Conservation (phyloP, 2,113 vertebrate species). For the Seriola aureovittata region DNA sequence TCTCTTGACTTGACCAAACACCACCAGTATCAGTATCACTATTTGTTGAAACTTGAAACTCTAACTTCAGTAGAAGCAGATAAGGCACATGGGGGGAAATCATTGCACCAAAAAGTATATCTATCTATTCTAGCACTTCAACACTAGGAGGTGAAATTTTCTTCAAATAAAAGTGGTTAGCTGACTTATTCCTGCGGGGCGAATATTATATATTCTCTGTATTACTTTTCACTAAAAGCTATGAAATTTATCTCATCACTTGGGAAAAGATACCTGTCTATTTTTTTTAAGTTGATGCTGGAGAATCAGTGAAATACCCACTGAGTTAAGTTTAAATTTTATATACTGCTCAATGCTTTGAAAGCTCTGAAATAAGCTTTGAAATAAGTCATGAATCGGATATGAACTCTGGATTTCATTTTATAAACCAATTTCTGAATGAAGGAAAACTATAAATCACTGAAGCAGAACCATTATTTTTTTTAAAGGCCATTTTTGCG, state of each 20-base stretch:
- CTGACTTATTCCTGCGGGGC: slow-evolving; percentile 17
- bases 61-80: slow-evolving; percentile 22
- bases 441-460: not conserved
- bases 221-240: slow-evolving; percentile 15
- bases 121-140: slow-evolving; percentile 40
- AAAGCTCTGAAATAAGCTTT: slow-evolving; percentile 16
- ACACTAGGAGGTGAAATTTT: slow-evolving; percentile 15
- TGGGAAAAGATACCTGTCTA: not conserved
- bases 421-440: not conserved
- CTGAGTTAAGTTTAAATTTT: slow-evolving; percentile 18
- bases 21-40: not conserved
- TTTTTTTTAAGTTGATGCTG: not conserved
- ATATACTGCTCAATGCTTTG: slow-evolving; percentile 17
- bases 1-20: not conserved
- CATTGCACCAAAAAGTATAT: slow-evolving; percentile 14
- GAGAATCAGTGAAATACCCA: slow-evolving; percentile 3
- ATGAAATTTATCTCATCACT: slow-evolving; percentile 23
- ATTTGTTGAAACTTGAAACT: not conserved
- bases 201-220: slow-evolving; percentile 8
- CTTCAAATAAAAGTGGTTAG: slow-evolving; percentile 21
- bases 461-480: too few relatives aligned
- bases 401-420: not conserved
- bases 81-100: slow-evolving; percentile 8
- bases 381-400: slow-evolving; percentile 3
- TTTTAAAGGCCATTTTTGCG: too few relatives aligned